Evolutionary conservation across 2,888 invertebrate species (phyloP).

Genomic region (Vanessa cardui): DNA sequence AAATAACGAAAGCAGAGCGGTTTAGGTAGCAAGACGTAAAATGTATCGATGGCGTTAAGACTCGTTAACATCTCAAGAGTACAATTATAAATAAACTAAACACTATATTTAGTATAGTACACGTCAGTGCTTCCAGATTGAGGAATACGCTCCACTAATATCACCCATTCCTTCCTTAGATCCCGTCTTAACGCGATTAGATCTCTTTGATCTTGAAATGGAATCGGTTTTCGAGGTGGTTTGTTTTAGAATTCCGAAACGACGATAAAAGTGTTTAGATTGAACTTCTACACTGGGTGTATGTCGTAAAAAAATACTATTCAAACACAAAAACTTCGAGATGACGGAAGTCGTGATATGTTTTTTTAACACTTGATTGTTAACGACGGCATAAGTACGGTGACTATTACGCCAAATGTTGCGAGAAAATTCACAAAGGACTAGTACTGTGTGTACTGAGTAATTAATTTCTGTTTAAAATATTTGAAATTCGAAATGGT

Average conservation of each 20-base stretch:
- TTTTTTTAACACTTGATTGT: background rate
- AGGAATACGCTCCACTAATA: slow-evolving; percentile 9
- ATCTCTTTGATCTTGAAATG: slow-evolving; percentile 27
- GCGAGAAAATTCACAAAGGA: too few species aligned
- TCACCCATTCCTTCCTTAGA: slow-evolving; percentile 19
- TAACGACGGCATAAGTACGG: too few species aligned
- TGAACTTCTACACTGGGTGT: background rate
- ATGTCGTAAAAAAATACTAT: background rate
- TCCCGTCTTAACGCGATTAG: slow-evolving; percentile 19
- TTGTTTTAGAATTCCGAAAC: slow-evolving; percentile 15
- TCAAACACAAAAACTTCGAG: background rate
- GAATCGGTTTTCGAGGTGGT: slow-evolving; percentile 13
- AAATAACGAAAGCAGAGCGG: background rate
- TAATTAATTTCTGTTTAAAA: too few species aligned
- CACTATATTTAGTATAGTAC: slow-evolving; percentile 12
- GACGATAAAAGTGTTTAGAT: slow-evolving; percentile 5
- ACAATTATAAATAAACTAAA: slow-evolving; percentile 14
- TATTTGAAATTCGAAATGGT: too few species aligned
- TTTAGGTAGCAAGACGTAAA: too few species aligned
- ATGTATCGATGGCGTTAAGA: too few species aligned
- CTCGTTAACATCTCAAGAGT: background rate
- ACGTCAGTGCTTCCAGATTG: slow-evolving; percentile 18
- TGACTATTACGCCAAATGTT: too few species aligned
- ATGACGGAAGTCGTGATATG: background rate
- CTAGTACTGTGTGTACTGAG: too few species aligned